These are phyloP conservation scores for Daubentonia madagascariensis DNA, from an alignment of 2,113 vertebrate genomes.

Conservation along the genomic window DNA sequence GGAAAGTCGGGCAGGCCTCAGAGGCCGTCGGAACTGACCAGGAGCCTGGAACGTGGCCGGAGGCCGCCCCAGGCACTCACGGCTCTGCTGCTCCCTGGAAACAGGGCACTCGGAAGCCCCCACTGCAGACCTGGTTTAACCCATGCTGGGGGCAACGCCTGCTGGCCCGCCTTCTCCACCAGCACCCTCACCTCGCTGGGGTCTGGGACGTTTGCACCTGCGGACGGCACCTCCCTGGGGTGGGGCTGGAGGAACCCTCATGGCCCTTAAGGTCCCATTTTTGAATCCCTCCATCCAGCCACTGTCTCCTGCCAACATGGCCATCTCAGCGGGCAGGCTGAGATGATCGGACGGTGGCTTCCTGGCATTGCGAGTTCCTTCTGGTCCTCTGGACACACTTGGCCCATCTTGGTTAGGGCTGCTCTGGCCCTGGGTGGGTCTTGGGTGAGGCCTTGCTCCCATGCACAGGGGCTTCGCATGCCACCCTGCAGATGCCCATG, in stretches of 20 bases:
- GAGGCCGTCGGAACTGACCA: accelerated
- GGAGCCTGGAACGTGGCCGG: accelerated
- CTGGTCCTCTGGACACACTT: neutral
- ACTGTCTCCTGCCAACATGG: neutral
- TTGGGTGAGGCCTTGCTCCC: neutral
- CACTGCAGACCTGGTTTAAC: accelerated
- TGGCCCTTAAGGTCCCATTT: accelerated
- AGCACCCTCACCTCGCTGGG: neutral
- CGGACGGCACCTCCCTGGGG: accelerated
- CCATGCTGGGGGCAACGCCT: accelerated
- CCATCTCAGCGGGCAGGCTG: neutral
- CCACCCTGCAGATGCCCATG: neutral
- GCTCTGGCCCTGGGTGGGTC: neutral
- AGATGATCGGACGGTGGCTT: too few species aligned
- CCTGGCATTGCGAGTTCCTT: neutral
- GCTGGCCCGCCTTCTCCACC: neutral
- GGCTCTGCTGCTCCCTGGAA: too few species aligned
- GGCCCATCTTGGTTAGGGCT: neutral
- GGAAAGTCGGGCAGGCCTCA: neutral
- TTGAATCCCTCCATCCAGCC: neutral
- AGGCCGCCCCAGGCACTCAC: neutral
- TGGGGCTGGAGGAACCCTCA: accelerated
- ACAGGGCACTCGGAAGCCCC: too few species aligned
- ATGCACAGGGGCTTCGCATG: neutral
- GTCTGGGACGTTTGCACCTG: accelerated